Evolutionary conservation across 1,140 invertebrate genomes (phyloP), one percentile per base, ranked within the genome.

Genomic region (Cyclina sinensis): DNA sequence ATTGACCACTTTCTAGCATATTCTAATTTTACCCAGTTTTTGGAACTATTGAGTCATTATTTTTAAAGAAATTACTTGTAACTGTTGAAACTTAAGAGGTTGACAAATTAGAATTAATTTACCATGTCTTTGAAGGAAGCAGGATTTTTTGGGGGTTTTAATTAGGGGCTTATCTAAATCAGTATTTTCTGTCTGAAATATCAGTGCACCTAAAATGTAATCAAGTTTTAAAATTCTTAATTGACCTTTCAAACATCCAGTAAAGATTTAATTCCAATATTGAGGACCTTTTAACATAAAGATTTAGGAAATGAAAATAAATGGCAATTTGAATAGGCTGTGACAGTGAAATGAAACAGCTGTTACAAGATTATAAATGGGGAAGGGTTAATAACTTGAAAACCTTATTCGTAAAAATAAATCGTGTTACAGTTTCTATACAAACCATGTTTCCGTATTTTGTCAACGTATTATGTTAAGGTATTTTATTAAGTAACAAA

Each of bases 391-490:
- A 27, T 27, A 62, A 62, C 14, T 62, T 62, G 18, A 27, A 62
- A 62, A 62, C 27, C 27, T 62, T 62, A 62, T 62, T 24, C 57
- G 9, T 62, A n/a, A 9, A 62, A 62, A 1, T 62, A 27, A 62
- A 62, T 62, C 57, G n/a, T 27, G 57, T 62, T 62, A 18, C 9
- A 14, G 9, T 62, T 62, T 27, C 57, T 27, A 27, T 62, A 62
- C 24, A 62, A 43, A 62, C 57, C 24, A 24, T 62, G 24, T 62
- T 62, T 62, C 57, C 57, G 18, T 62, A 62, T 62, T 62, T 62
- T 62, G 57, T 62, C 24, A 62, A 62, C 5, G 57, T 62, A 62
- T 62, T 62, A 62, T 62, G 9, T n/a, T n/a, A n/a, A n/a, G n/a
- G n/a, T n/a, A n/a, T n/a, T n/a, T n/a, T n/a, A n/a, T n/a, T n/a